phyloP scores from a whole-genome alignment of 1,140 invertebrate genomes.

The Eupristina koningsbergeri region DNA sequence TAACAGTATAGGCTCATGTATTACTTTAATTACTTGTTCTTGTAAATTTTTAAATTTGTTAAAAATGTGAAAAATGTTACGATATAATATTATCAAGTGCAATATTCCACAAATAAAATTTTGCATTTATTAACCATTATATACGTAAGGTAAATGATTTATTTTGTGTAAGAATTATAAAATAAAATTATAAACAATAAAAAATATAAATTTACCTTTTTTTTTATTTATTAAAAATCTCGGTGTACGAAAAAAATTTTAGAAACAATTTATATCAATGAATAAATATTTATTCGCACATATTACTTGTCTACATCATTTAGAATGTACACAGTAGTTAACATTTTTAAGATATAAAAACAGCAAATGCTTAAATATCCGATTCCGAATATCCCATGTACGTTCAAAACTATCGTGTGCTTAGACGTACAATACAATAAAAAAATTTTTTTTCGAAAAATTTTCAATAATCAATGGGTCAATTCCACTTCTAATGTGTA shows the following conservation, averaged over 20 bases:
- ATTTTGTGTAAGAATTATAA: slow-evolving; percentile 32
- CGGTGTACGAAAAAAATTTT: slow-evolving; percentile 22
- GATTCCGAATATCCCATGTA: slow-evolving; percentile 55
- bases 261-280: slow-evolving; percentile 58
- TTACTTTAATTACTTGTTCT: slow-evolving; percentile 23
- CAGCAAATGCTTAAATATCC: slow-evolving; percentile 61
- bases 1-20: slow-evolving; percentile 8
- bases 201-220: neutral
- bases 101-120: slow-evolving; percentile 32
- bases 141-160: slow-evolving; percentile 25
- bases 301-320: slow-evolving; percentile 65
- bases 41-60: neutral
- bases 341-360: slow-evolving; percentile 62
- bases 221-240: slow-evolving; percentile 18
- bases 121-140: slow-evolving; percentile 23
- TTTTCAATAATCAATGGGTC: slow-evolving; percentile 47
- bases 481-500: slow-evolving; percentile 34
- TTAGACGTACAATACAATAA: slow-evolving; percentile 42
- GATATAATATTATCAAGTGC: slow-evolving; percentile 11
- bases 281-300: slow-evolving; percentile 69
- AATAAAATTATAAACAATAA: slow-evolving; percentile 12
- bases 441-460: slow-evolving; percentile 43
- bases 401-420: slow-evolving; percentile 45
- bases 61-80: slow-evolving; percentile 16
- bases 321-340: slow-evolving; percentile 61